Percentiles rank a stretch among this genome's conserved stretches.
Conservation (phyloP, 2,888 invertebrate genomes). For the Pocota personata region DNA sequence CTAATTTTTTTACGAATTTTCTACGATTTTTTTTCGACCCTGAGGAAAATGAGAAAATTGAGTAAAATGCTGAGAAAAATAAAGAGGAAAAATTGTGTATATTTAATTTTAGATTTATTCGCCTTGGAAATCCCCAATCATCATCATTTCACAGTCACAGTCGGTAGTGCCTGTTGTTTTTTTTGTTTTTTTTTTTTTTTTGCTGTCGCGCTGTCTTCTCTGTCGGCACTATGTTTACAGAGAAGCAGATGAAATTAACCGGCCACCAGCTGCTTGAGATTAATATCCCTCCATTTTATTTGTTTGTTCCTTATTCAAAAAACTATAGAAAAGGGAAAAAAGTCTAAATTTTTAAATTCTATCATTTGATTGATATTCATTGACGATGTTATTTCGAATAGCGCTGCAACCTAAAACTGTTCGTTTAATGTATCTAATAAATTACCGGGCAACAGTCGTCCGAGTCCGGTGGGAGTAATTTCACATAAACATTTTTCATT, state of each 20-base stretch:
- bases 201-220: neutral
- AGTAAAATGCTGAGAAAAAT: neutral
- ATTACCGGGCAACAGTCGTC: neutral
- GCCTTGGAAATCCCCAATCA: constrained; percentile 72
- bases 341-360: neutral
- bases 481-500: neutral
- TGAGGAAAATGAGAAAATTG: constrained; percentile 25
- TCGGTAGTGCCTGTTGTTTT: constrained; percentile 18
- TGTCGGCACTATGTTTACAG: neutral
- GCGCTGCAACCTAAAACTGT: neutral
- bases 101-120: constrained; percentile 64
- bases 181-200: too few species aligned
- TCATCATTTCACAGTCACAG: constrained; percentile 42
- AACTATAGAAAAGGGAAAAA: neutral
- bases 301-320: neutral
- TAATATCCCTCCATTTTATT: constrained; percentile 2
- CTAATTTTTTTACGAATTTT: constrained; percentile 10
- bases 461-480: neutral
- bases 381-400: neutral
- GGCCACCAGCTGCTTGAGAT: constrained; percentile 18
- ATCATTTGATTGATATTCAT: neutral
- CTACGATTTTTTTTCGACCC: neutral
- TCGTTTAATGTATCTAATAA: neutral
- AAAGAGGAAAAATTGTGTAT: constrained; percentile 22
- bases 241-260: neutral